Evolutionary conservation across 2,113 vertebrate genomes (phyloP).

Genomic region (Nesospiza acunhae): DNA sequence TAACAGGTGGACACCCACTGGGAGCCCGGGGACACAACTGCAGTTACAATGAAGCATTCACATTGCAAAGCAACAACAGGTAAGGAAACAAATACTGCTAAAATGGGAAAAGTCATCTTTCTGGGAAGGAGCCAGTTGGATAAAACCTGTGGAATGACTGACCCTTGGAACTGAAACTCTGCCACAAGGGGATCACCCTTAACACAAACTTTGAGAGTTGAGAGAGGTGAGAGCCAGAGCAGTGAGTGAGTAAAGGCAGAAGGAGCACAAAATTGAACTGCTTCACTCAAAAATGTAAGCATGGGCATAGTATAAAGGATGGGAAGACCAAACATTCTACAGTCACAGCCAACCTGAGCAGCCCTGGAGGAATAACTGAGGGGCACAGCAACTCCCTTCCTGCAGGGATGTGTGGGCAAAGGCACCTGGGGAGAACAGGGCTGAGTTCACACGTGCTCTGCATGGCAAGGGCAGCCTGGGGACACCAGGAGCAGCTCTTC

Average conservation of each 20-base stretch:
- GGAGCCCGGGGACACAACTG: not conserved
- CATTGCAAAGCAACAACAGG: not conserved
- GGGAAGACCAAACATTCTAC: not conserved
- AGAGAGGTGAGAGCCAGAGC: not conserved
- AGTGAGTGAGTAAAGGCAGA: not conserved
- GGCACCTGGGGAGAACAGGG: rapidly evolving
- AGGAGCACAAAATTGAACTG: not conserved
- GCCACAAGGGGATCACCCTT: not conserved
- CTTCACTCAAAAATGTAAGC: not conserved
- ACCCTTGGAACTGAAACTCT: not conserved
- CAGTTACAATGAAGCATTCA: not conserved
- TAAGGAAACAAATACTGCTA: not conserved
- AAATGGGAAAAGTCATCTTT: not conserved
- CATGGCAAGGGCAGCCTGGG: not conserved
- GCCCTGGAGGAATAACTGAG: not conserved
- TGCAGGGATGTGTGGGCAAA: not conserved
- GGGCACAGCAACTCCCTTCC: not conserved
- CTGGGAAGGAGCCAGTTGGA: not conserved
- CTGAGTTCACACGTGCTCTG: rapidly evolving
- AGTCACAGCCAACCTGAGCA: not conserved
- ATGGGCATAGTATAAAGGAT: not conserved
- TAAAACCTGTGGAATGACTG: not conserved
- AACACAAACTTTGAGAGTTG: not conserved
- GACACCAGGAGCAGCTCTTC: not conserved
- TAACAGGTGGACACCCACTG: not conserved